Percentiles rank a stretch among this genome's conserved stretches.
Conservation (phyloP, 2,797 vertebrate species). For the Phyllotis vaccarum region DNA sequence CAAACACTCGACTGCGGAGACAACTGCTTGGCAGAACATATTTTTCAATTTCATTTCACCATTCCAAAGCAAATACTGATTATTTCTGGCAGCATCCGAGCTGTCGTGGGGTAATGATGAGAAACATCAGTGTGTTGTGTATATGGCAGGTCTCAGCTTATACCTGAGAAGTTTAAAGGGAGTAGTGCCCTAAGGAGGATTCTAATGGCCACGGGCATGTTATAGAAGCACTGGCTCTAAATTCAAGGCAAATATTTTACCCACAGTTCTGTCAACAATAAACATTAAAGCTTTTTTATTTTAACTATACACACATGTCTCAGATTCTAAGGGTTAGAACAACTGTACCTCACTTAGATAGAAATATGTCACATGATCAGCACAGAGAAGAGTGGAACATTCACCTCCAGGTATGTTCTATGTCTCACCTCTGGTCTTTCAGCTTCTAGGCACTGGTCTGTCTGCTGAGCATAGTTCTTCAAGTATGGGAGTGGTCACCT, state of each 20-base stretch:
- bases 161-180: not conserved
- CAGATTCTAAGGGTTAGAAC: not conserved
- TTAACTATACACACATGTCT: not conserved
- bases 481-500: not conserved
- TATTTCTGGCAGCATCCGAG: not conserved
- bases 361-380: not conserved
- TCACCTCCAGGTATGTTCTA: not conserved
- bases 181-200: not conserved
- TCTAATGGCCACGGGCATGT: not conserved
- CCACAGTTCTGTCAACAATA: not conserved
- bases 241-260: not conserved
- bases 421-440: not conserved
- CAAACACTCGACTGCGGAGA: not conserved
- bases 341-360: not conserved
- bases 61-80: not conserved
- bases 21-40: not conserved
- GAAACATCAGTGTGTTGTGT: not conserved
- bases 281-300: not conserved
- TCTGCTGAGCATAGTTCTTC: not conserved
- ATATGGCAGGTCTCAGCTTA: not conserved
- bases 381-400: not conserved
- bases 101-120: not conserved
- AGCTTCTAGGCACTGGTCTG: not conserved
- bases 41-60: not conserved
- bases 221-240: not conserved